These are phyloP conservation scores for Probaryconus sp. DNA, from an alignment of 1,140 invertebrate genomes.

Conservation along the genomic window DNA sequence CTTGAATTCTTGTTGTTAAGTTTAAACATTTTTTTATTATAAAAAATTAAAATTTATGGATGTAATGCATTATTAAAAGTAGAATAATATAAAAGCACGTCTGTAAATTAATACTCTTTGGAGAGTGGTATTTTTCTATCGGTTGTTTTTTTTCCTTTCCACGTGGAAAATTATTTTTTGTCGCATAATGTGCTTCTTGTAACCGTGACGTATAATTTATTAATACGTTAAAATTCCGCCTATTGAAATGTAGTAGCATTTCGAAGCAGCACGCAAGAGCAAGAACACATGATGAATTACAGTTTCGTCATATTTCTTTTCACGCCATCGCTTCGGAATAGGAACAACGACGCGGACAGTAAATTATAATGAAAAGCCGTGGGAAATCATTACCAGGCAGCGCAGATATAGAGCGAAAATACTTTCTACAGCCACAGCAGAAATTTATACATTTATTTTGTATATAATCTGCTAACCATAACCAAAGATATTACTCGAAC, in stretches of 20 bases:
- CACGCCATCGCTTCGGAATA: slow-evolving; percentile 5
- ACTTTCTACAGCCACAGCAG: too few species aligned
- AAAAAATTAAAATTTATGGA: too few species aligned
- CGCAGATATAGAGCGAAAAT: too few species aligned
- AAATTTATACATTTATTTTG: too few species aligned
- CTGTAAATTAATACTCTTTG: too few species aligned
- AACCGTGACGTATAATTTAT: slow-evolving; percentile 23
- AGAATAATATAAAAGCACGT: too few species aligned
- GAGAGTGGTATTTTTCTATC: too few species aligned
- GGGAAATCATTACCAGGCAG: too few species aligned
- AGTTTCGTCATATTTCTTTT: slow-evolving; percentile 28
- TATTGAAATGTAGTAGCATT: slow-evolving; percentile 37
- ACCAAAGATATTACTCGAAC: background rate
- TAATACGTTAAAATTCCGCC: slow-evolving; percentile 24
- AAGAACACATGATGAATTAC: slow-evolving; percentile 29
- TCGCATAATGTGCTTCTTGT: slow-evolving; percentile 13
- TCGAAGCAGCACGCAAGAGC: slow-evolving; percentile 5
- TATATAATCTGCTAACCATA: slow-evolving; percentile 1
- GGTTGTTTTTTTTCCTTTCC: slow-evolving; percentile 10
- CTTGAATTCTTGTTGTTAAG: too few species aligned
- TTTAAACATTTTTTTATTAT: too few species aligned
- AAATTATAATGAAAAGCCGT: slow-evolving; percentile 33
- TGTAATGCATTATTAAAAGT: too few species aligned
- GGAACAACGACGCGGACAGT: slow-evolving; percentile 9
- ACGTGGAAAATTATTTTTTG: slow-evolving; percentile 21